Conservation (phyloP, 1,140 invertebrate genomes). For the Drosophila nebulosa region DNA sequence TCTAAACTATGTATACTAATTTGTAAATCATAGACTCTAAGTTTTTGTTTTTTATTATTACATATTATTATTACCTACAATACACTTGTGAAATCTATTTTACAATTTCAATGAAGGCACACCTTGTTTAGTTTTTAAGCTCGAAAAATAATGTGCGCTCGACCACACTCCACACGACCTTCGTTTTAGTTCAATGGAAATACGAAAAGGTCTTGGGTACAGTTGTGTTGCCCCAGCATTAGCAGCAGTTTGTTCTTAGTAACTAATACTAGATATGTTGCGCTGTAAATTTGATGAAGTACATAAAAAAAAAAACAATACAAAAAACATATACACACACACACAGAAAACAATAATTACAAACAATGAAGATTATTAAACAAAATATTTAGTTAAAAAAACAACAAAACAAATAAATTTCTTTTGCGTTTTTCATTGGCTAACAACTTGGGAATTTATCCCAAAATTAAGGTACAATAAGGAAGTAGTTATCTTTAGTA, state of each 20-base stretch:
- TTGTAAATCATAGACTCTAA: conserved; percentile 52
- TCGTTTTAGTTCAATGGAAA: background rate
- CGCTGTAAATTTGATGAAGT: conserved; percentile 64
- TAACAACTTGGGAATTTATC: background rate
- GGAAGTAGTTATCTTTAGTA: background rate
- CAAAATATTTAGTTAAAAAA: conserved; percentile 27
- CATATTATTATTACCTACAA: conserved; percentile 14
- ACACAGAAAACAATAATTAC: conserved; percentile 4
- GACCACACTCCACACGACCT: background rate
- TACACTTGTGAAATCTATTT: background rate
- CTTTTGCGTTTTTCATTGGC: conserved; percentile 47
- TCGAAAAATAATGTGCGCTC: background rate
- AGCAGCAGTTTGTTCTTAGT: conserved; percentile 27
- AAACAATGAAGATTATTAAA: conserved; percentile 40
- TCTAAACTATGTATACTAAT: conserved; percentile 51
- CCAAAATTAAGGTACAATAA: background rate
- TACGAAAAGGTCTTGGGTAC: conserved; percentile 24
- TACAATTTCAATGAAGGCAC: conserved; percentile 6
- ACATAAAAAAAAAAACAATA: conserved; percentile 36
- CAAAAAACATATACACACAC: conserved; percentile 27
- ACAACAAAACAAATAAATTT: conserved; percentile 21
- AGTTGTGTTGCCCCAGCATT: conserved; percentile 23
- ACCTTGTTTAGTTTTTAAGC: conserved; percentile 15
- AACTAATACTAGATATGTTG: conserved; percentile 26
- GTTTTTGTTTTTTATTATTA: conserved; percentile 42